Percentiles rank a stretch among this genome's conserved stretches.
phyloP scores from a whole-genome alignment of 2,888 invertebrate species.

The Notodonta dromedarius region DNA sequence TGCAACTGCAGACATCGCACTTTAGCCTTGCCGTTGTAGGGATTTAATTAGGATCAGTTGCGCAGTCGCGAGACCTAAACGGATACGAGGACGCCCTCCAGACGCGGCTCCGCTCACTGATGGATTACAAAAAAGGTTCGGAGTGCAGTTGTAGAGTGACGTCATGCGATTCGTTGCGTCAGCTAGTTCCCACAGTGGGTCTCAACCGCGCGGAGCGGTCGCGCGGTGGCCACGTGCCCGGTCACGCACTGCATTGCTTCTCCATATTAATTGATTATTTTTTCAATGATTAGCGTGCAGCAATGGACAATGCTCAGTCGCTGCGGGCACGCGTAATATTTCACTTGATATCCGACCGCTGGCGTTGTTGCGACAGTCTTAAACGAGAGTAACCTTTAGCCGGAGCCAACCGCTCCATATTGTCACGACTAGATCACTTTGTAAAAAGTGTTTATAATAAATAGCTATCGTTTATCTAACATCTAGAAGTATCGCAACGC shows the following conservation, averaged over 20 bases:
- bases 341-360: constrained; percentile 56
- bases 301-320: constrained; percentile 8
- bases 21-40: constrained; percentile 81
- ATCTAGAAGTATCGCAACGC: constrained; percentile 53
- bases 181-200: constrained; percentile 68
- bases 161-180: constrained; percentile 72
- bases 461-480: constrained; percentile 69
- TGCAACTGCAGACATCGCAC: constrained; percentile 83
- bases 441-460: constrained; percentile 66
- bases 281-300: constrained; percentile 8
- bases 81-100: constrained; percentile 81
- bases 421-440: constrained; percentile 75
- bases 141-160: constrained; percentile 62
- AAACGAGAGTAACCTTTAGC: constrained; percentile 82
- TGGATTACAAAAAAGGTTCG: constrained; percentile 70
- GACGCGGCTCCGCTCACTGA: constrained; percentile 72
- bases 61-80: constrained; percentile 77
- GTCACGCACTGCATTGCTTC: constrained; percentile 14
- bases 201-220: constrained; percentile 29
- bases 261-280: background rate
- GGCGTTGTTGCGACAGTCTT: constrained; percentile 68
- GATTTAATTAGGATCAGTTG: constrained; percentile 84
- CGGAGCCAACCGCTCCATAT: constrained; percentile 73
- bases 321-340: constrained; percentile 49
- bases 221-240: constrained; percentile 31